These are phyloP conservation scores for Brachymystax lenok DNA, from an alignment of 2,797 vertebrate genomes.

Conservation along the genomic window DNA sequence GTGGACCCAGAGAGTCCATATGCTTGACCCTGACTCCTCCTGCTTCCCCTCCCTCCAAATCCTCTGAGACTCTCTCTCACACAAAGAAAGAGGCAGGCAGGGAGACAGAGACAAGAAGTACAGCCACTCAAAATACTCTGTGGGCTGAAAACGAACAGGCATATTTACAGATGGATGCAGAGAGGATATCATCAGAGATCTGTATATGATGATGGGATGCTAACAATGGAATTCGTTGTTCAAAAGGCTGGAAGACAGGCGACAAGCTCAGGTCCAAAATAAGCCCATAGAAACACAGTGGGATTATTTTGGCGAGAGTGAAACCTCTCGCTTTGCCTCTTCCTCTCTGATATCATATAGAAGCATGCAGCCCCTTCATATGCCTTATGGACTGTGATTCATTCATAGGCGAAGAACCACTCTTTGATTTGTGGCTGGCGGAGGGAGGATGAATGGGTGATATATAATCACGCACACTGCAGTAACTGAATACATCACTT, in stretches of 20 bases:
- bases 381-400: too few relatives aligned
- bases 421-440: background rate
- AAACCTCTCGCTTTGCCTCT: too few relatives aligned
- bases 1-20: constrained; percentile 73
- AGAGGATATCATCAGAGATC: background rate
- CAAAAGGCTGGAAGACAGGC: too few relatives aligned
- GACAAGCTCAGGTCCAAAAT: too few relatives aligned
- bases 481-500: constrained; percentile 8
- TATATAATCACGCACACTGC: background rate
- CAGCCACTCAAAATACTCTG: background rate
- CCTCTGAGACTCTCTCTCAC: constrained; percentile 49
- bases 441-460: background rate
- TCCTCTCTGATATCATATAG: too few relatives aligned
- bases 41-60: constrained; percentile 62
- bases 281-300: too few relatives aligned
- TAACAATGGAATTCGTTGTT: background rate
- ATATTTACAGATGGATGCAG: background rate
- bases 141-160: background rate
- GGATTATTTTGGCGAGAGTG: too few relatives aligned
- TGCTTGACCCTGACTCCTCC: constrained; percentile 73
- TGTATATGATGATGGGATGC: too few relatives aligned
- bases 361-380: too few relatives aligned
- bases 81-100: background rate
- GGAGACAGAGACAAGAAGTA: background rate
- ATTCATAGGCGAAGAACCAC: too few relatives aligned